These are phyloP conservation scores for Matsumurasca onukii DNA, from an alignment of 1,140 invertebrate genomes.

Conservation along the genomic window DNA sequence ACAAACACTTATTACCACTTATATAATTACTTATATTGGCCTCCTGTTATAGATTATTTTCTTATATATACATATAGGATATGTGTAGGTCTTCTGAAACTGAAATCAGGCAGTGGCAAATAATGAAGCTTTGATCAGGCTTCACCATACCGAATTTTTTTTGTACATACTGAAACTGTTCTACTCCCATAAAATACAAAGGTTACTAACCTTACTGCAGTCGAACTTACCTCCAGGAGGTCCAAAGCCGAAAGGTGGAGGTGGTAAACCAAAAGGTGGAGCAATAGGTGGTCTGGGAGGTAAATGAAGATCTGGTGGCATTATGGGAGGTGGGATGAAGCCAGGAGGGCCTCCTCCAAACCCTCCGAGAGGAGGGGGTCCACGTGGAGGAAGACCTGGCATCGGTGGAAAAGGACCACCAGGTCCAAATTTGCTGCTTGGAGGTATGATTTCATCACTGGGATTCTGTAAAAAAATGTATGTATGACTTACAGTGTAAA, in stretches of 20 bases:
- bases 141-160: too few relatives aligned
- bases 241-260: conserved; percentile 66
- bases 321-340: conserved; percentile 51
- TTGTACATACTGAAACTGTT: too few relatives aligned
- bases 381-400: conserved; percentile 15
- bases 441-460: conserved; percentile 10
- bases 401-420: conserved; percentile 22
- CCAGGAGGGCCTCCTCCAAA: conserved; percentile 39
- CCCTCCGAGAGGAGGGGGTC: conserved; percentile 34
- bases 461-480: conserved; percentile 18
- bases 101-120: too few relatives aligned
- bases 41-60: too few relatives aligned
- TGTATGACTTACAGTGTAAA: background rate
- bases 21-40: too few relatives aligned
- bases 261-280: conserved; percentile 65
- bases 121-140: too few relatives aligned
- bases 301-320: conserved; percentile 45
- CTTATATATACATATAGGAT: too few relatives aligned
- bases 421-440: conserved; percentile 17
- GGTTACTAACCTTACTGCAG: too few relatives aligned
- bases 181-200: too few relatives aligned
- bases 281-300: conserved; percentile 52
- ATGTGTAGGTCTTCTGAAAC: too few relatives aligned
- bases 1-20: too few relatives aligned
- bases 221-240: conserved; percentile 35